Evolutionary conservation across 2,113 vertebrate species (phyloP).

Genomic region (Brachirus orientalis): DNA sequence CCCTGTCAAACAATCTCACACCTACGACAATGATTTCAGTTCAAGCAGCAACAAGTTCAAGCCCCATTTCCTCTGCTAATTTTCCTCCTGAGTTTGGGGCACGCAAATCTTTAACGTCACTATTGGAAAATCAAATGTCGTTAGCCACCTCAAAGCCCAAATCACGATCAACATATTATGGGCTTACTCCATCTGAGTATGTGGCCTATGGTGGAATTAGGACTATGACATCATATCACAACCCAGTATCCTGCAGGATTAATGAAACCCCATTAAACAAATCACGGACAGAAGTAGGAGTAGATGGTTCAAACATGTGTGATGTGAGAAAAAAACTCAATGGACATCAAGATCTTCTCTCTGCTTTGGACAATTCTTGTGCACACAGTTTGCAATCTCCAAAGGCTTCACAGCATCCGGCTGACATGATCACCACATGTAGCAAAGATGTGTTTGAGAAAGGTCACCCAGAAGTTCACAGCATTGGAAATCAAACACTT

Average conservation of each 20-base stretch:
- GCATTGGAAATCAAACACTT: slow-evolving; percentile 48
- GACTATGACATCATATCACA: slow-evolving; percentile 41
- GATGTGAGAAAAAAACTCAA: slow-evolving; percentile 43
- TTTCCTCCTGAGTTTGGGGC: slow-evolving; percentile 59
- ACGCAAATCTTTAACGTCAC: slow-evolving; percentile 71
- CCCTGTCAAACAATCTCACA: slow-evolving; percentile 32
- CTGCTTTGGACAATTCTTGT: slow-evolving; percentile 24
- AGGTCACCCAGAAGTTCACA: slow-evolving; percentile 45
- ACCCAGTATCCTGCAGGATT: slow-evolving; percentile 14
- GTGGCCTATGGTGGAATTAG: slow-evolving; percentile 77
- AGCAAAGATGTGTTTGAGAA: slow-evolving; percentile 49
- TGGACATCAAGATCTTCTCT: slow-evolving; percentile 35
- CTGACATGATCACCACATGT: slow-evolving; percentile 22
- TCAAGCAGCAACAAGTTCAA: slow-evolving; percentile 38
- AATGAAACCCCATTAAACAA: slow-evolving; percentile 38
- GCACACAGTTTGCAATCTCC: slow-evolving; percentile 19
- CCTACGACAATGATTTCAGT: slow-evolving; percentile 17
- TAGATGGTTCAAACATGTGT: slow-evolving; percentile 19
- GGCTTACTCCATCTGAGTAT: slow-evolving; percentile 78
- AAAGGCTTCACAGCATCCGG: slow-evolving; percentile 40
- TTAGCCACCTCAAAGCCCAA: slow-evolving; percentile 65
- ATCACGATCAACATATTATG: slow-evolving; percentile 78
- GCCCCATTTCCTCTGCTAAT: slow-evolving; percentile 14
- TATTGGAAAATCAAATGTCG: slow-evolving; percentile 67
- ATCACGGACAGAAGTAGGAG: slow-evolving; percentile 21